Percentiles rank a stretch among this genome's conserved stretches.
These are phyloP conservation scores for Drosophila mojavensis DNA, from an alignment of 1,140 invertebrate species.

Conservation along the genomic window DNA sequence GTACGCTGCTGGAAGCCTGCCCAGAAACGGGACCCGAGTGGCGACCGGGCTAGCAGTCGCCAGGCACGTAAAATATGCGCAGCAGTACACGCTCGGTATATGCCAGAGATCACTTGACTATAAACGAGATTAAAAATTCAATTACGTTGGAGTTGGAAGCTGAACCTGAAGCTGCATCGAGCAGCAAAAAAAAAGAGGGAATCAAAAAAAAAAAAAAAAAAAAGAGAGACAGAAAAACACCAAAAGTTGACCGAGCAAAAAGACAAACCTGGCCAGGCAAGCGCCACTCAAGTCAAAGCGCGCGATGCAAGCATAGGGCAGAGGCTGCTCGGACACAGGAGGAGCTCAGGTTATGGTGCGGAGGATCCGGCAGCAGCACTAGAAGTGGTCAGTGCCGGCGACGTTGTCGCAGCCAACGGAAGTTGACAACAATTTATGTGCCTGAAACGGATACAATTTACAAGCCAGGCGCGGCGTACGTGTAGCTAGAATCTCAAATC, in stretches of 20 bases:
- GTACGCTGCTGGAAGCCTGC: slow-evolving; percentile 19
- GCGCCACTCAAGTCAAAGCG: slow-evolving; percentile 73
- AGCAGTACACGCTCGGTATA: slow-evolving; percentile 73
- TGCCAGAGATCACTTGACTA: slow-evolving; percentile 83
- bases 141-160: slow-evolving; percentile 80
- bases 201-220: slow-evolving; percentile 44
- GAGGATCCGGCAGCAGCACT: slow-evolving; percentile 23
- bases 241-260: slow-evolving; percentile 62
- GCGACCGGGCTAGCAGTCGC: slow-evolving; percentile 41
- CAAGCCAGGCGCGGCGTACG: slow-evolving; percentile 69
- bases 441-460: slow-evolving; percentile 83
- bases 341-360: slow-evolving; percentile 2
- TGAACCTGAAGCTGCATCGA: slow-evolving; percentile 71
- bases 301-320: slow-evolving; percentile 48
- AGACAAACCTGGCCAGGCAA: slow-evolving; percentile 53
- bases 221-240: slow-evolving; percentile 44
- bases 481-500: slow-evolving; percentile 45
- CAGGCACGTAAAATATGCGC: slow-evolving; percentile 77
- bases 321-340: slow-evolving; percentile 29
- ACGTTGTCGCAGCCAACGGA: slow-evolving; percentile 79
- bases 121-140: slow-evolving; percentile 83
- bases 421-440: slow-evolving; percentile 83
- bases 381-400: slow-evolving; percentile 79
- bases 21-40: slow-evolving; percentile 41
- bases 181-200: slow-evolving; percentile 41